A percentile compares a stretch with the other conserved stretches of the same genome.
Conservation (phyloP, 2,113 vertebrate species). For the Stigmatopora nigra region DNA sequence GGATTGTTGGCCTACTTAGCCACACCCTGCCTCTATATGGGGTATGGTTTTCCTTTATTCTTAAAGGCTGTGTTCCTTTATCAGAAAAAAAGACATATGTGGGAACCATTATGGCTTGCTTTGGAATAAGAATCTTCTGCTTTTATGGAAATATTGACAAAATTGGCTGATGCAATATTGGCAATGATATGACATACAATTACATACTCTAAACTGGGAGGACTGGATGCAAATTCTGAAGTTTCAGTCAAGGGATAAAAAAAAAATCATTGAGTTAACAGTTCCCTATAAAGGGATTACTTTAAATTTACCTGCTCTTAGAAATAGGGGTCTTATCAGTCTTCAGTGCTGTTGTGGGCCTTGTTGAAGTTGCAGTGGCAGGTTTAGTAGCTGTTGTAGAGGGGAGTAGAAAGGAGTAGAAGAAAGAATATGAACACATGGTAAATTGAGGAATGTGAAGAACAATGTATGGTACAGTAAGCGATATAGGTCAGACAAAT, state of each 20-base stretch:
- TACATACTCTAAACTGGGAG: too few species aligned
- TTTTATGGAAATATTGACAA: too few species aligned
- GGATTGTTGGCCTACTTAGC: constrained; percentile 45
- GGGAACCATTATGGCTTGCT: constrained; percentile 24
- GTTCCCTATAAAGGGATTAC: neutral
- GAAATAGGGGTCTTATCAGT: constrained; percentile 55
- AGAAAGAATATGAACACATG: too few species aligned
- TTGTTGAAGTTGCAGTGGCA: constrained; percentile 49
- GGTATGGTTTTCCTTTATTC: constrained; percentile 38
- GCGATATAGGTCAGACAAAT: constrained; percentile 29
- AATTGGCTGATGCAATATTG: too few species aligned
- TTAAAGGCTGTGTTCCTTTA: constrained; percentile 31
- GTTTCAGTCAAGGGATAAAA: too few species aligned
- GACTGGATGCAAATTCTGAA: too few species aligned
- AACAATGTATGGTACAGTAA: neutral
- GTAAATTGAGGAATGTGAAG: neutral
- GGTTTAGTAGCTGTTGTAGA: constrained; percentile 34
- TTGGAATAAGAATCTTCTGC: too few species aligned
- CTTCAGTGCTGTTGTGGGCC: constrained; percentile 49
- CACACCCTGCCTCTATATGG: constrained; percentile 22
- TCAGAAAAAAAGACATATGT: constrained; percentile 8
- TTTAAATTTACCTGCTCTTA: constrained; percentile 68
- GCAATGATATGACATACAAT: too few species aligned
- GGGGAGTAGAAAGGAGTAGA: neutral
- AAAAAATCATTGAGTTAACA: too few species aligned